These are phyloP conservation scores for Jaculus jaculus DNA, from an alignment of 2,113 vertebrate species.

Conservation along the genomic window DNA sequence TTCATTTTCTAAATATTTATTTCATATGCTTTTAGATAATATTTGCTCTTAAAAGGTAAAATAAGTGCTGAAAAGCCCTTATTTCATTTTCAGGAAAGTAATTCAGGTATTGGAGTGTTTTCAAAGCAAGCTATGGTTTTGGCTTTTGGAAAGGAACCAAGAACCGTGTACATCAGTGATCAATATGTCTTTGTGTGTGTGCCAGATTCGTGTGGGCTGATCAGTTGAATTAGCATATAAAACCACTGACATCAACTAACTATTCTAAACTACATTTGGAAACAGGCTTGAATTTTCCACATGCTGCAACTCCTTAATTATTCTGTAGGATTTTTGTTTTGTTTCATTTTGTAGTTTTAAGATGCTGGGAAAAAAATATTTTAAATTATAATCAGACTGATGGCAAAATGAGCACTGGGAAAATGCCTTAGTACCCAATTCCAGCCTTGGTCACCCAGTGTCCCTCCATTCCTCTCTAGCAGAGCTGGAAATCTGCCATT, in stretches of 20 bases:
- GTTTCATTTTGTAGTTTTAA: constrained; percentile 23
- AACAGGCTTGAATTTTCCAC: constrained; percentile 33
- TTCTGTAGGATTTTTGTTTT: not conserved
- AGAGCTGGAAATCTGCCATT: not conserved
- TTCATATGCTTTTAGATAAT: not conserved
- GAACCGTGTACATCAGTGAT: not conserved
- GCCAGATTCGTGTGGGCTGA: constrained; percentile 31
- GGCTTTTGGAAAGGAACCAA: constrained; percentile 14
- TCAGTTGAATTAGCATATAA: constrained; percentile 25
- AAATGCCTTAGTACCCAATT: not conserved
- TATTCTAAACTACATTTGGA: constrained; percentile 12
- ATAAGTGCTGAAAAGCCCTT: not conserved
- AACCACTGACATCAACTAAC: constrained; percentile 34
- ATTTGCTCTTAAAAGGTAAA: not conserved
- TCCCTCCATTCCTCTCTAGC: not conserved
- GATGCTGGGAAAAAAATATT: not conserved
- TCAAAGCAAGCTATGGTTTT: not conserved
- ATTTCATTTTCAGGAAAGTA: not conserved
- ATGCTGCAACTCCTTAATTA: constrained; percentile 34
- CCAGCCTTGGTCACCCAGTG: not conserved
- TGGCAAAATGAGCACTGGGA: not conserved
- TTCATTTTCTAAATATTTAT: not conserved
- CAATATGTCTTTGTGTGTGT: constrained; percentile 32
- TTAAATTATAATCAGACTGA: not conserved
- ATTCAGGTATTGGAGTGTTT: not conserved